Evolutionary conservation across 2,888 invertebrate genomes (phyloP).

Genomic region (Hypomecis punctinalis): DNA sequence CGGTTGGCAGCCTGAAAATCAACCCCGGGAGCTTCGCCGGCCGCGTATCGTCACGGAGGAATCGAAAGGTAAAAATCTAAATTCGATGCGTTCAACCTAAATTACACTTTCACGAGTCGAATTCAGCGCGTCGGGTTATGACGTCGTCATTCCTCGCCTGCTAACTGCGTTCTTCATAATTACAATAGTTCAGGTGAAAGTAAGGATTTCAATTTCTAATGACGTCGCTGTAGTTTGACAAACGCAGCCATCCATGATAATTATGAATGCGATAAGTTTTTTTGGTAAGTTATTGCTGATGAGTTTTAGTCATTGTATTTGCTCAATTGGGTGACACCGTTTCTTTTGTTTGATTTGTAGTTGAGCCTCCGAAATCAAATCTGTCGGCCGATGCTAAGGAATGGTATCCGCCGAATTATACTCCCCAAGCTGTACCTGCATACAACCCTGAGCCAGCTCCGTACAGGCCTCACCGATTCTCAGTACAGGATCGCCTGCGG

Average conservation of each 20-base stretch:
- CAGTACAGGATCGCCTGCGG: slow-evolving; percentile 78
- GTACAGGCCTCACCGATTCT: slow-evolving; percentile 70
- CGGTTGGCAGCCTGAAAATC: slow-evolving; percentile 79
- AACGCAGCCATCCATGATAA: slow-evolving; percentile 57
- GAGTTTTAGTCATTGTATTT: background rate
- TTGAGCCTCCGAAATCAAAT: slow-evolving; percentile 73
- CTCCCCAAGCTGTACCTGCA: slow-evolving; percentile 62
- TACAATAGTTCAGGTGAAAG: slow-evolving; percentile 78
- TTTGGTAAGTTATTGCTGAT: slow-evolving; percentile 11
- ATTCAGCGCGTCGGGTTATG: slow-evolving; percentile 50
- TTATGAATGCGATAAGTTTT: slow-evolving; percentile 48
- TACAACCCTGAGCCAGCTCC: slow-evolving; percentile 66
- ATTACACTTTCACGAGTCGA: slow-evolving; percentile 56
- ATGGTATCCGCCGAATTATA: slow-evolving; percentile 85
- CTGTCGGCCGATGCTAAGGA: slow-evolving; percentile 86
- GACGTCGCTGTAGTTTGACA: slow-evolving; percentile 74
- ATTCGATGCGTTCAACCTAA: slow-evolving; percentile 9
- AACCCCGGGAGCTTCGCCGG: slow-evolving; percentile 77
- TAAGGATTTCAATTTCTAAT: slow-evolving; percentile 78
- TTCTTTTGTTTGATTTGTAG: slow-evolving; percentile 46
- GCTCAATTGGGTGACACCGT: slow-evolving; percentile 28
- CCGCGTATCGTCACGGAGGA: slow-evolving; percentile 71
- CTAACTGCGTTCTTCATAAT: slow-evolving; percentile 64
- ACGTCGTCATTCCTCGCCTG: slow-evolving; percentile 66
- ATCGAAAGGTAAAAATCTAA: slow-evolving; percentile 62